phyloP scores from a whole-genome alignment of 2,888 invertebrate genomes.

The Podotricha telesiphe region DNA sequence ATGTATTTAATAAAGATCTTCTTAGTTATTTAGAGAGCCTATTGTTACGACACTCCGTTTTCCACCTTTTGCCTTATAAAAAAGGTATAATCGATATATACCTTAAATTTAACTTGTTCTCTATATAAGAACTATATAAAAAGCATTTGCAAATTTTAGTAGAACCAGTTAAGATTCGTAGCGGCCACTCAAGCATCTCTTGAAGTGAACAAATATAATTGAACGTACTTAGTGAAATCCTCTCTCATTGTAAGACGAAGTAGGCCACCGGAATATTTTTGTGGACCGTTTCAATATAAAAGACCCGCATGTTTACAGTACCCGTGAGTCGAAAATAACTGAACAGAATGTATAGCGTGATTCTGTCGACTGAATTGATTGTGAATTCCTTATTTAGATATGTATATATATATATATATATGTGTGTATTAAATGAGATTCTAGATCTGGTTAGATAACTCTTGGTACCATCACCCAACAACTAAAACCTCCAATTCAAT shows the following conservation, averaged over 20 bases:
- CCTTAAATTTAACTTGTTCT: too few species aligned
- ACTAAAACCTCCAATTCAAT: too few species aligned
- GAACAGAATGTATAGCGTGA: neutral
- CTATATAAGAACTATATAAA: neutral
- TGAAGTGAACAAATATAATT: constrained; percentile 19
- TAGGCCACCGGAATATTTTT: constrained; percentile 18
- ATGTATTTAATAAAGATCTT: too few species aligned
- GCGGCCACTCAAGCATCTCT: constrained; percentile 2
- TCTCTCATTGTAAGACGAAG: constrained; percentile 4
- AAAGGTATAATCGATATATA: too few species aligned
- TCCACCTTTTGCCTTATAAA: too few species aligned
- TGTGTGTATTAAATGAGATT: too few species aligned
- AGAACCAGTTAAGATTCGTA: neutral
- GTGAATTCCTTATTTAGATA: neutral
- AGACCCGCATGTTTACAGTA: constrained; percentile 23
- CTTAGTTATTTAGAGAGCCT: too few species aligned
- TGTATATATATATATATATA: too few species aligned
- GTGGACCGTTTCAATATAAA: constrained; percentile 11
- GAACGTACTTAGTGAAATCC: constrained; percentile 8
- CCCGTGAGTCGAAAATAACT: neutral
- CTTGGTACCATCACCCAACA: too few species aligned
- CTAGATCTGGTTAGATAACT: too few species aligned
- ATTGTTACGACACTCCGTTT: too few species aligned
- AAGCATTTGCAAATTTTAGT: neutral
- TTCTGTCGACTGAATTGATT: neutral